Conservation (phyloP, 2,888 invertebrate genomes). For the Drosophila prostipennis region DNA sequence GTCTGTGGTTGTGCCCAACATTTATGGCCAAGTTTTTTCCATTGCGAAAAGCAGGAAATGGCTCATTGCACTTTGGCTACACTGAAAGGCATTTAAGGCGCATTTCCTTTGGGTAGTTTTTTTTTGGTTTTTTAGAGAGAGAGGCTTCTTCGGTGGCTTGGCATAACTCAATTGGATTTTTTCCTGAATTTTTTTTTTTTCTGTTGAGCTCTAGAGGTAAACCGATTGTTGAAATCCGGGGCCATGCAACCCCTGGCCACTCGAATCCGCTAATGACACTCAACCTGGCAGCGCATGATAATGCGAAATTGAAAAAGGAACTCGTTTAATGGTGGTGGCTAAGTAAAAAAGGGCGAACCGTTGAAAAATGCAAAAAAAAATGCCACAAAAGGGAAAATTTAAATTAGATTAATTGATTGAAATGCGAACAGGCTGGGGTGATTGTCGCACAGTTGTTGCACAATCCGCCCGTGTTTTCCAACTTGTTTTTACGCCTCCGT, state of each 20-base stretch:
- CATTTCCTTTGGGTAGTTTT: conserved; percentile 66
- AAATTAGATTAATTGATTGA: conserved; percentile 84
- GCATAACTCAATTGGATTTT: conserved; percentile 64
- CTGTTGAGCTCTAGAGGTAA: conserved; percentile 39
- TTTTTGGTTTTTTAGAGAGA: conserved; percentile 44
- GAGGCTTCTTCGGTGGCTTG: conserved; percentile 39
- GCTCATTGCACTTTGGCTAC: conserved; percentile 81
- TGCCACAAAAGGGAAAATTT: conserved; percentile 74
- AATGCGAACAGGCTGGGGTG: conserved; percentile 56
- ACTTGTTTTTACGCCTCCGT: conserved; percentile 39
- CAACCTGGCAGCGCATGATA: conserved; percentile 66
- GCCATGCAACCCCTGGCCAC: conserved; percentile 50
- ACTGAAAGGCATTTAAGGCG: conserved; percentile 78
- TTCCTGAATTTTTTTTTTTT: conserved; percentile 13
- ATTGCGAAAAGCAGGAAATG: conserved; percentile 58
- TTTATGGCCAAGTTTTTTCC: conserved; percentile 60
- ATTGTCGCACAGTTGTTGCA: conserved; percentile 67
- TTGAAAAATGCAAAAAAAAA: conserved; percentile 21
- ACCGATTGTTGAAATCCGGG: conserved; percentile 26
- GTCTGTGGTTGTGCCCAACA: conserved; percentile 76
- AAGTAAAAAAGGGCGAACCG: conserved; percentile 7
- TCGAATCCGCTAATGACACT: conserved; percentile 58
- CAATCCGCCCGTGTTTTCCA: conserved; percentile 37
- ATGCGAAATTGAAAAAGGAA: conserved; percentile 55
- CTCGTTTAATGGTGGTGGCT: conserved; percentile 75